These are phyloP conservation scores for Nudaria mundana DNA, from an alignment of 2,888 invertebrate species.

Conservation along the genomic window DNA sequence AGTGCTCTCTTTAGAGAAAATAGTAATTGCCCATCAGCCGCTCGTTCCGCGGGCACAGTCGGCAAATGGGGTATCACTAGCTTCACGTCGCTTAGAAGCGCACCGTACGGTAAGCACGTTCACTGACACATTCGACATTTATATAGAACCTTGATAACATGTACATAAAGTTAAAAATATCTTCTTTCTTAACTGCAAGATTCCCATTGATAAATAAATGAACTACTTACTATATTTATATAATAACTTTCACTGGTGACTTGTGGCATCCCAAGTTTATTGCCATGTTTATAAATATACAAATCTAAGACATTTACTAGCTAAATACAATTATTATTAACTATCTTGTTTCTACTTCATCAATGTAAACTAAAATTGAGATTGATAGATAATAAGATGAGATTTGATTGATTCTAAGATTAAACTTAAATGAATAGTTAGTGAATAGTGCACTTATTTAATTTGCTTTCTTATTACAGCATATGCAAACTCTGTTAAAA, in stretches of 20 bases:
- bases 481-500: conserved; percentile 64
- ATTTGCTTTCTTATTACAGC: conserved; percentile 53
- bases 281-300: no score
- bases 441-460: not conserved
- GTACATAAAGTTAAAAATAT: conserved; percentile 13
- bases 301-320: no score
- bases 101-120: conserved; percentile 84
- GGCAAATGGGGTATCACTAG: conserved; percentile 98
- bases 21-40: conserved; percentile 93
- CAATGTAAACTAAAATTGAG: no score
- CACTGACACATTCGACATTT: conserved; percentile 28
- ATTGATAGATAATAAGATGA: no score
- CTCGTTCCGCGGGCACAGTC: conserved; percentile 93
- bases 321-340: no score
- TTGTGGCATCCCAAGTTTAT: not conserved
- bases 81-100: conserved; percentile 93
- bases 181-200: conserved; percentile 18
- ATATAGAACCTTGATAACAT: conserved; percentile 35
- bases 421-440: no score
- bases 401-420: no score
- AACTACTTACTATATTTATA: no score
- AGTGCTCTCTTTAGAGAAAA: conserved; percentile 86
- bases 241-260: conserved; percentile 29
- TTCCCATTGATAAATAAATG: conserved; percentile 27
- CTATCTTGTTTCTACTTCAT: no score